A percentile compares a stretch with the other conserved stretches of the same genome.
Conservation (phyloP, 2,888 invertebrate species). For the Acholoe squamosa region DNA sequence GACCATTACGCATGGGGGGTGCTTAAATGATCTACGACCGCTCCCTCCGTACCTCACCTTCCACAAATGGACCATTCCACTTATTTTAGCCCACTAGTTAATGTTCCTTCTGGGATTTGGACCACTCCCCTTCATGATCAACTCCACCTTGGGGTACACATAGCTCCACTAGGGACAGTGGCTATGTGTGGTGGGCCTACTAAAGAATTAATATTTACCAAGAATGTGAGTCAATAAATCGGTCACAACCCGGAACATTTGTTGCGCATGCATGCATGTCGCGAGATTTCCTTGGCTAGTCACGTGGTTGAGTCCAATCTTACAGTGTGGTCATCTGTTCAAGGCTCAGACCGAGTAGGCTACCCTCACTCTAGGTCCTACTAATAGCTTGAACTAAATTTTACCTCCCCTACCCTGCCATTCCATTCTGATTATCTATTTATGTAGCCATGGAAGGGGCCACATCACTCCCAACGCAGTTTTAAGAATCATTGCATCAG, state of each 20-base stretch:
- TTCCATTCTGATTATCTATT: too few species aligned
- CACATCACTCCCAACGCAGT: too few species aligned
- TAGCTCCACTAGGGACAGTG: background rate
- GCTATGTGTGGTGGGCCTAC: background rate
- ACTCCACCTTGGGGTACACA: background rate
- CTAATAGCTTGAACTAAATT: too few species aligned
- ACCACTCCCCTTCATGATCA: background rate
- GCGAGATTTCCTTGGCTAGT: slow-evolving; percentile 1
- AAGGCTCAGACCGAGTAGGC: too few species aligned
- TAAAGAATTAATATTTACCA: background rate
- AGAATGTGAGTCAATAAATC: slow-evolving; percentile 12
- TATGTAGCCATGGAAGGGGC: too few species aligned
- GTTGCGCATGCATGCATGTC: background rate
- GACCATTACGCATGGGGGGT: background rate
- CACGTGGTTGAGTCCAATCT: background rate
- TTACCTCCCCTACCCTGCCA: too few species aligned
- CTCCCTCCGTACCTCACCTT: background rate
- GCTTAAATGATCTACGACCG: background rate
- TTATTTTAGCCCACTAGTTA: slow-evolving; percentile 27
- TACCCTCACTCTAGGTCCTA: too few species aligned
- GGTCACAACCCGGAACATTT: background rate
- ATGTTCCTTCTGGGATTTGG: too few species aligned
- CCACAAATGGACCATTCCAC: background rate
- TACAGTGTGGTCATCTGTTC: too few species aligned
- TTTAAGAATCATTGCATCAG: too few species aligned